phyloP scores from a whole-genome alignment of 2,888 invertebrate species.

The Dinocampus coccinellae region DNA sequence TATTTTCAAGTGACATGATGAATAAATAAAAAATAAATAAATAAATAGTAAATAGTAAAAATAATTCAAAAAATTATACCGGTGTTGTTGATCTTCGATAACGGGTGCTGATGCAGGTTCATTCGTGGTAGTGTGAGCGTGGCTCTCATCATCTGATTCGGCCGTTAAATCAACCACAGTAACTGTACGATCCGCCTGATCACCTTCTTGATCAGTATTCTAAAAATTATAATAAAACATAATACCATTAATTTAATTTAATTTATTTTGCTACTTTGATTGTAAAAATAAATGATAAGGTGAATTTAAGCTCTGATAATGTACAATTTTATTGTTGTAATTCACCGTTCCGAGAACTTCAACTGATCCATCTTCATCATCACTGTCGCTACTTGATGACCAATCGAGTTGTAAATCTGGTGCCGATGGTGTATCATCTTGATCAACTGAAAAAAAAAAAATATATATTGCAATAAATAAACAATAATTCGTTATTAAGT shows the following conservation, averaged over 20 bases:
- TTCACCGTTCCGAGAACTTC: conserved; percentile 70
- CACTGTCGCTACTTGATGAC: conserved; percentile 72
- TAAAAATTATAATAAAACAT: conserved; percentile 34
- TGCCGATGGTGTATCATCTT: conserved; percentile 73
- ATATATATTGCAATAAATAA: conserved; percentile 3
- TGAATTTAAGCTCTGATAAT: not conserved
- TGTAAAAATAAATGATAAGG: not conserved
- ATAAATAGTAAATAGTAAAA: too few species aligned
- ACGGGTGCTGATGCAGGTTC: conserved; percentile 48
- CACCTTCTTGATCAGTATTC: conserved; percentile 48
- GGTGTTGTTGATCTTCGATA: conserved; percentile 49
- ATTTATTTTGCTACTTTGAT: not conserved
- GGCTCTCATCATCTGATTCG: conserved; percentile 72
- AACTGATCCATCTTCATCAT: conserved; percentile 73
- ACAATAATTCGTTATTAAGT: too few species aligned
- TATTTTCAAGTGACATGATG: conserved; percentile 5
- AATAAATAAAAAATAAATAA: not conserved
- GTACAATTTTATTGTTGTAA: conserved; percentile 56
- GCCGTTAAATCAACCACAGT: conserved; percentile 74
- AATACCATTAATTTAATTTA: not conserved
- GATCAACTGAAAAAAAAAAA: conserved; percentile 46
- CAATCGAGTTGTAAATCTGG: conserved; percentile 85
- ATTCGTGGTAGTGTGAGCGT: conserved; percentile 39
- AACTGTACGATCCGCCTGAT: conserved; percentile 68
- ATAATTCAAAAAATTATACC: conserved; percentile 44